Evolutionary conservation across 2,797 vertebrate species (phyloP), one percentile per base, ranked within the genome.

Genomic region (Acipenser ruthenus): DNA sequence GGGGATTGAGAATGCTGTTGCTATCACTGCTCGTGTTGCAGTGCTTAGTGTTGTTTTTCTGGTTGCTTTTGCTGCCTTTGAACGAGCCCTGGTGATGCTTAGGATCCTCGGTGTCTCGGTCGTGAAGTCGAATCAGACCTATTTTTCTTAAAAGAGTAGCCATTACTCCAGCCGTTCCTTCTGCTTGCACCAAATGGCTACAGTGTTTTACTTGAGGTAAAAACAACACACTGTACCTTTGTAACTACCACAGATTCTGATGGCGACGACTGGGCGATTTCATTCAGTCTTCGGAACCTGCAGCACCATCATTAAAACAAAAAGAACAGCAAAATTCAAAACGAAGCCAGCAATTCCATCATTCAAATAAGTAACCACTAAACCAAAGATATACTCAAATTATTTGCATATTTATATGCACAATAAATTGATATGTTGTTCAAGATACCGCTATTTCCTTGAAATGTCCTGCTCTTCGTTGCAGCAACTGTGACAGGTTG

Each of bases 71-170:
- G 81, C 87, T 91, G 63, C 92, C 89, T 77, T 97, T 92, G 69
- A 94, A 88, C 15, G 95, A 94, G 78, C 92, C 93, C 79, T 95
- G 93, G 62, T 93, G 94, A 80, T 96, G 96, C 85, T 98, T 98
- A 70, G 96, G 95, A 82, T 96, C 95, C 85, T 97, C 95, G 10
- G 95, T 98, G 87, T 98, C 96, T 76, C 95, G 89, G 84, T 94
- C 95, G 89, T 97, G 95, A 82, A 98, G 92, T 71, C 96, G 96
- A 83, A 98, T 97, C 73, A 98, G 90, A 83, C 96, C 96, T 83
- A 98, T 98, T 82, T 98, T 97, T 78, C 96, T 93, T 82, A 97
- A 93, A 85, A 97, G 86, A 76, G 95, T 98, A 82, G 96, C 96
- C 96, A 98, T 98, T 82, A 79, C 86, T 80, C 61, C 75, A 63